These are phyloP conservation scores for Anagyrus pseudococci DNA, from an alignment of 2,888 invertebrate species.

Conservation along the genomic window DNA sequence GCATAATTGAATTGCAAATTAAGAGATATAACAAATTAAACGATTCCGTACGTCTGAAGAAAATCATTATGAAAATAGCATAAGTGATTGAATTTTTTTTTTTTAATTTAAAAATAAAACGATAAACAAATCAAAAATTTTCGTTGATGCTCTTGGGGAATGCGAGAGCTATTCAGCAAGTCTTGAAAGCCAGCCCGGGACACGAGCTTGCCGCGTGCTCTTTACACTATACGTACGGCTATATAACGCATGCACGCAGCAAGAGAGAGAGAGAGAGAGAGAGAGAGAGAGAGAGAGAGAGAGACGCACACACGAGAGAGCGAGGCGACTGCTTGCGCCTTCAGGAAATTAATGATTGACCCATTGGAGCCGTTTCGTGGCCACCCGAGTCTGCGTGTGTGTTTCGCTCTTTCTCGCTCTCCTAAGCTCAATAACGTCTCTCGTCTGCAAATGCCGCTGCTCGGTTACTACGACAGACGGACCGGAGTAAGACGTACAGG, in stretches of 20 bases:
- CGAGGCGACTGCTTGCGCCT: constrained; percentile 28
- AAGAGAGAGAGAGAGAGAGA: too few relatives aligned
- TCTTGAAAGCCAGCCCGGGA: background rate
- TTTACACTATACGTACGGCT: background rate
- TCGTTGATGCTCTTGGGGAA: too few relatives aligned
- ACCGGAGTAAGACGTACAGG: background rate
- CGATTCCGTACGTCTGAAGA: too few relatives aligned
- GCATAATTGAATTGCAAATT: too few relatives aligned
- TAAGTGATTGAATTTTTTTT: too few relatives aligned
- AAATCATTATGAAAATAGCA: too few relatives aligned
- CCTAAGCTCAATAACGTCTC: constrained; percentile 27
- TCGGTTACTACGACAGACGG: background rate
- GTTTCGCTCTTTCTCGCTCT: constrained; percentile 19
- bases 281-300: too few relatives aligned
- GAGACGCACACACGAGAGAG: background rate
- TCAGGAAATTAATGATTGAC: constrained; percentile 48
- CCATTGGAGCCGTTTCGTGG: constrained; percentile 36
- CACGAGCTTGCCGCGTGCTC: background rate
- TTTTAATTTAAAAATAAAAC: too few relatives aligned
- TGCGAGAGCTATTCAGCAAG: background rate
- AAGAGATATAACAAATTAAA: too few relatives aligned
- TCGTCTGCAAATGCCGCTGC: constrained; percentile 5
- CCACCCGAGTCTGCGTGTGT: background rate
- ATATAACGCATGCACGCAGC: background rate
- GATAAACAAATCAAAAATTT: too few relatives aligned